Base-by-base conservation (phyloP, 2,888 invertebrate genomes). In the Metellina segmentata region DNA sequence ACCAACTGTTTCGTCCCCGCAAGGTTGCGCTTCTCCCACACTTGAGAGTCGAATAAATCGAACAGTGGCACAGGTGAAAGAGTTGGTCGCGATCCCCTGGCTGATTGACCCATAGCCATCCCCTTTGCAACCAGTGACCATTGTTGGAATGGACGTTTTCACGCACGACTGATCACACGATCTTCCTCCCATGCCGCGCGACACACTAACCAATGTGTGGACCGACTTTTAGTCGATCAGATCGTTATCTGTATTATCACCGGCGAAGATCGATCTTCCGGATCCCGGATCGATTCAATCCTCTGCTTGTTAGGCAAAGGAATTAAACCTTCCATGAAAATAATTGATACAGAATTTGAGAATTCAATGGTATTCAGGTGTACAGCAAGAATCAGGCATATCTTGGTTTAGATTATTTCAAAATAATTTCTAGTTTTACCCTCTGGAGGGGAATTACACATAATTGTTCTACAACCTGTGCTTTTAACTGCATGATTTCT, bases 51-150 rank as follows among this genome's bases (percentile, higher is more conserved):
- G 13, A 48, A 82, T 71, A 7, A n/a, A 70, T 13, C 49, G 51
- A 78, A 70, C 69, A 81, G 69, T 72, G 19, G 49, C 34, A 69
- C 77, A 34, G 34, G 34, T 34, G 34, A 34, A 34, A 34, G 34
- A 34, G 34, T 34, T 34, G 52, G 52, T 77, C 19, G n/a, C n/a
- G 6, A 81, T 69, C 11, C 19, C 48, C 52, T 81, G 81, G 53
- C 88, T 75, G 81, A 81, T 34, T 81, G 88, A 88, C 88, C 81
- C 81, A 88, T 75, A 88, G 69, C 19, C 72, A 53, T 61, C 72
- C 34, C 34, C 34, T 34, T 4, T 34, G 6, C 52, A 52, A 78
- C 71, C 16, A 52, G 16, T 69, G 69, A 74, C 88, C 69, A 75
- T 88, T 81, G 81, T 75, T 75, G 34, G 34, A 4, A 34, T 34